These are phyloP conservation scores for Dendrocopos noguchii DNA, from an alignment of 2,113 vertebrate species.

Conservation along the genomic window DNA sequence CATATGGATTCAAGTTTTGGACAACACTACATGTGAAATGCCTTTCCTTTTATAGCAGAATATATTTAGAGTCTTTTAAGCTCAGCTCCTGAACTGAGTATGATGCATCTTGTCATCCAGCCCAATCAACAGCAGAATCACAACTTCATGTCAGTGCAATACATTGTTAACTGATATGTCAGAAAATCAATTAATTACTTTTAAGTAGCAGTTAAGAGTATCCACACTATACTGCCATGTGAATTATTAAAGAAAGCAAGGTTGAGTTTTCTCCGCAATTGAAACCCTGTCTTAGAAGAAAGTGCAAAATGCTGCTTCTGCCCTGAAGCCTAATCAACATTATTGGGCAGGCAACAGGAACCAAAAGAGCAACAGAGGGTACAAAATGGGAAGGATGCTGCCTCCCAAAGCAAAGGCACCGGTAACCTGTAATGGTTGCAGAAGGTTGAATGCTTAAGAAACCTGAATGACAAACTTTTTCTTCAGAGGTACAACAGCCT, in stretches of 20 bases:
- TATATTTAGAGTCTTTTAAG: conserved; percentile 68
- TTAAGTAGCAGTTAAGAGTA: conserved; percentile 94
- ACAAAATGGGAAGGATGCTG: neutral
- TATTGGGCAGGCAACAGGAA: conserved; percentile 34
- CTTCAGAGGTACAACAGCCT: neutral
- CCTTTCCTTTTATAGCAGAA: conserved; percentile 65
- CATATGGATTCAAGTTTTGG: conserved; percentile 59
- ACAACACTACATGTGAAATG: conserved; percentile 45
- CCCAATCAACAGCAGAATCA: conserved; percentile 62
- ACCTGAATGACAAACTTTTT: neutral
- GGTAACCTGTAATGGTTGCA: neutral
- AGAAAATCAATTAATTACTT: conserved; percentile 99
- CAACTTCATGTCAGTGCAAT: conserved; percentile 83
- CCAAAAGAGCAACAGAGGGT: neutral
- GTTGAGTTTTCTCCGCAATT: conserved; percentile 63
- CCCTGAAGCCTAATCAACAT: conserved; percentile 65
- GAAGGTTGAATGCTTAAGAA: neutral
- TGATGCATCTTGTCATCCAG: conserved; percentile 58
- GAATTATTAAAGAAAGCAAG: conserved; percentile 93
- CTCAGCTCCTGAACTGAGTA: conserved; percentile 43
- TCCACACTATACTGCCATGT: conserved; percentile 85
- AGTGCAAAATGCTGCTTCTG: conserved; percentile 68
- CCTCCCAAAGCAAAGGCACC: neutral
- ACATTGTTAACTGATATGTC: conserved; percentile 94
- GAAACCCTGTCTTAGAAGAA: conserved; percentile 36